A percentile compares a stretch with the other conserved stretches of the same genome.
These are phyloP conservation scores for Hyperoplus immaculatus DNA, from an alignment of 2,797 vertebrate species.

Conservation along the genomic window DNA sequence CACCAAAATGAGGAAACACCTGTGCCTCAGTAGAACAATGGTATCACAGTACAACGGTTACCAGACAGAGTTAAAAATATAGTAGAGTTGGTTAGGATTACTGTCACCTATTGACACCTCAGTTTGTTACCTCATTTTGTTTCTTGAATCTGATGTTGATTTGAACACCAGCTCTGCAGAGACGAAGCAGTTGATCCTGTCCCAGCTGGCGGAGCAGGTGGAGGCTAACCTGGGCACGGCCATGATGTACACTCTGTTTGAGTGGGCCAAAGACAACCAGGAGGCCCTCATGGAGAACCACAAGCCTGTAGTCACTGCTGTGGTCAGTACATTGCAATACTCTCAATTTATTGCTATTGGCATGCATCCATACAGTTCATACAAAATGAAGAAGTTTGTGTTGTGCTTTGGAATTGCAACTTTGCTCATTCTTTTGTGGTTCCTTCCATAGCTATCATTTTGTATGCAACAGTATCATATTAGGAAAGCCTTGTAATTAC, in stretches of 20 bases:
- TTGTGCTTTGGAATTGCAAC: neutral
- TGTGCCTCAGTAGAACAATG: too few species aligned
- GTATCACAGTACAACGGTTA: neutral
- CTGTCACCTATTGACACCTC: neutral
- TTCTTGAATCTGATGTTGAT: neutral
- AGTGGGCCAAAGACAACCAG: slow-evolving; percentile 97
- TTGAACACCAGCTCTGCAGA: slow-evolving; percentile 75
- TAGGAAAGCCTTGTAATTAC: neutral
- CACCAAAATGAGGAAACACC: neutral
- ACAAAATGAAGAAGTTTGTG: too few species aligned
- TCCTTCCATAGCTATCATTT: neutral
- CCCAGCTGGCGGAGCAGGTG: slow-evolving; percentile 91
- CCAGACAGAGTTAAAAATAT: neutral
- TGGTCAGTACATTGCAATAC: slow-evolving; percentile 81
- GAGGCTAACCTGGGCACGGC: slow-evolving; percentile 93
- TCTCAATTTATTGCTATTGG: neutral
- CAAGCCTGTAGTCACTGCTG: slow-evolving; percentile 83
- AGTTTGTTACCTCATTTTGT: neutral
- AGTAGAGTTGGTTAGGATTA: too few species aligned
- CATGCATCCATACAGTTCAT: neutral
- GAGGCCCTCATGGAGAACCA: slow-evolving; percentile 95
- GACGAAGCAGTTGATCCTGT: slow-evolving; percentile 90
- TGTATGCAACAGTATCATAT: neutral
- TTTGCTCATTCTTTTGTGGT: neutral
- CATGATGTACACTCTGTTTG: slow-evolving; percentile 97